phyloP scores from a whole-genome alignment of 1,140 invertebrate species.

The Ctenoplectra terminalis region DNA sequence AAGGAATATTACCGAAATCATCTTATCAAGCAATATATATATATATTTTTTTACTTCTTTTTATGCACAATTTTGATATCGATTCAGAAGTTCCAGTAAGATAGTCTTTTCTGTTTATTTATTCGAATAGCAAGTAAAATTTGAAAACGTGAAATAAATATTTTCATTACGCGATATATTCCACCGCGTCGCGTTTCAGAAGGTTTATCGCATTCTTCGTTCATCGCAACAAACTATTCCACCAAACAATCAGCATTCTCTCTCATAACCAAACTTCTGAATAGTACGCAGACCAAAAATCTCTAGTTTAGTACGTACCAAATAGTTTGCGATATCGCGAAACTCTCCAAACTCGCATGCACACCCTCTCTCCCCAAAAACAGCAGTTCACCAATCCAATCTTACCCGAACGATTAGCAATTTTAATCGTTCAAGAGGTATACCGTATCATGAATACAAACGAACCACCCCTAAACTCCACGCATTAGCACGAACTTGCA shows the following conservation, averaged over 20 bases:
- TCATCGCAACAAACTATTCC: neutral
- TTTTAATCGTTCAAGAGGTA: conserved; percentile 1
- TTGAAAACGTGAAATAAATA: neutral
- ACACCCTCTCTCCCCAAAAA: neutral
- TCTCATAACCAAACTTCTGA: neutral
- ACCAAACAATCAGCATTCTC: neutral
- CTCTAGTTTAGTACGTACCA: neutral
- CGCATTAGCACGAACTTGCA: neutral
- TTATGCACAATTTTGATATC: too few relatives aligned
- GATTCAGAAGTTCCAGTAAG: too few relatives aligned
- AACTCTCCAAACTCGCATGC: too few relatives aligned
- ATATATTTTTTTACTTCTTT: too few relatives aligned
- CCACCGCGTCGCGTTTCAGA: neutral
- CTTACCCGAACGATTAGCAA: conserved; percentile 10
- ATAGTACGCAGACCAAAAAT: neutral
- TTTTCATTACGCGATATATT: neutral
- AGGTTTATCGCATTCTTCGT: neutral
- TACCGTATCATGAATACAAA: conserved; percentile 5
- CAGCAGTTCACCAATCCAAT: neutral
- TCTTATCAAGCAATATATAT: too few relatives aligned
- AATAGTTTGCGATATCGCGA: neutral
- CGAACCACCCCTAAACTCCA: neutral
- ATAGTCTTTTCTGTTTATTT: too few relatives aligned
- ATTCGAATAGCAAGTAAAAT: too few relatives aligned
- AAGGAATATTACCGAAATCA: too few relatives aligned